These are phyloP conservation scores for Zalophus californianus DNA, from an alignment of 2,797 vertebrate species.

Conservation along the genomic window DNA sequence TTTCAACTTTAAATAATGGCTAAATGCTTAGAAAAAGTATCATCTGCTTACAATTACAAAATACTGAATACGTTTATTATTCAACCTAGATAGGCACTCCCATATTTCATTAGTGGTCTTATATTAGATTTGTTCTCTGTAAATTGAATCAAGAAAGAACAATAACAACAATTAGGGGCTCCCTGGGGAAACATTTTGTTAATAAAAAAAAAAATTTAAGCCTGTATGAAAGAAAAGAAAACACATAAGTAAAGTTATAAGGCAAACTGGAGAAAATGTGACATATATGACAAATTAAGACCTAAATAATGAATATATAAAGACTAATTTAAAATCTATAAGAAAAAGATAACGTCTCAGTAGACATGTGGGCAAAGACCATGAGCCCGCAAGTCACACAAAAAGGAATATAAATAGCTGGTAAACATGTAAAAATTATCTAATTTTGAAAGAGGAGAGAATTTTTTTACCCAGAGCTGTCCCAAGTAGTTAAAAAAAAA, in stretches of 20 bases:
- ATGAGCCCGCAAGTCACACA: background rate
- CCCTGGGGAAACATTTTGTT: background rate
- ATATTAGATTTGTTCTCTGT: slow-evolving; percentile 28
- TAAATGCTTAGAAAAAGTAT: background rate
- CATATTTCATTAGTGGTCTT: background rate
- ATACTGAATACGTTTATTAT: background rate
- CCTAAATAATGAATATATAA: background rate
- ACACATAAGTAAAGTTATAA: background rate
- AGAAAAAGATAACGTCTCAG: background rate
- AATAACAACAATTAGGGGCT: background rate
- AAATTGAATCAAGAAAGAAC: slow-evolving; percentile 30
- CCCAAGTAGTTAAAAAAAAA: background rate
- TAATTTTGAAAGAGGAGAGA: background rate
- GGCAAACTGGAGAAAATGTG: background rate
- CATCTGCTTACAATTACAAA: background rate
- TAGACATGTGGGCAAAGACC: background rate
- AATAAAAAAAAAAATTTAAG: background rate
- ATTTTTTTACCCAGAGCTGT: background rate
- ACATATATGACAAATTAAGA: background rate
- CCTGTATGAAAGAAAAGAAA: background rate
- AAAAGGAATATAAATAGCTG: background rate
- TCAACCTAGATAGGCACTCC: background rate
- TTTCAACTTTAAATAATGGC: slow-evolving; percentile 37
- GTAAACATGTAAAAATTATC: background rate
- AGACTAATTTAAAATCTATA: slow-evolving; percentile 38